Percentiles rank a stretch among this genome's conserved stretches.
These are phyloP conservation scores for Folsomia manolachei DNA, from an alignment of 2,888 invertebrate genomes.

Conservation along the genomic window DNA sequence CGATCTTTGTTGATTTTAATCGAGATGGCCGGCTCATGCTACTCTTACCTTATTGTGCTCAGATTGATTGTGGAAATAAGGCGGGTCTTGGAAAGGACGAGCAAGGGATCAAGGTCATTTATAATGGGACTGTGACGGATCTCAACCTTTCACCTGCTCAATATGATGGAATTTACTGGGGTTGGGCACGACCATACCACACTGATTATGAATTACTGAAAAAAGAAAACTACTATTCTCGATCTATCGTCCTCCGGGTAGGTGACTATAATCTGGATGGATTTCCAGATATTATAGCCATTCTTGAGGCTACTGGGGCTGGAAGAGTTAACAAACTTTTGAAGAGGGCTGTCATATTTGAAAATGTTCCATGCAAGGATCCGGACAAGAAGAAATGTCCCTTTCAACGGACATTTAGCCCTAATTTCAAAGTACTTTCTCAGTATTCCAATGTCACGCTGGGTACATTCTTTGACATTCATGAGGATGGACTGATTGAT, in stretches of 20 bases:
- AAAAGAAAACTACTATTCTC: conserved; percentile 58
- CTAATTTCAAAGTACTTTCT: conserved; percentile 72
- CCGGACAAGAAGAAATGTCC: conserved; percentile 58
- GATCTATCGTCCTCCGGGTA: conserved; percentile 75
- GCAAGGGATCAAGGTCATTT: conserved; percentile 19
- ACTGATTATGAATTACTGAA: conserved; percentile 50
- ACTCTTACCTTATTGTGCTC: conserved; percentile 77
- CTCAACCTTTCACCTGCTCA: conserved; percentile 11
- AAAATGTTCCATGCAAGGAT: conserved; percentile 70
- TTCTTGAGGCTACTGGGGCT: conserved; percentile 53
- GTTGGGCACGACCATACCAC: conserved; percentile 61
- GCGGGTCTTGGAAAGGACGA: conserved; percentile 60
- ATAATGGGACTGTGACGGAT: conserved; percentile 15
- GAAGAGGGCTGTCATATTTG: conserved; percentile 67
- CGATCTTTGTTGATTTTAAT: conserved; percentile 82
- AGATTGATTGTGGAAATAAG: conserved; percentile 60
- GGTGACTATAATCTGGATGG: conserved; percentile 97
- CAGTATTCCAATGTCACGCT: conserved; percentile 71
- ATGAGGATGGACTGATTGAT: conserved; percentile 89
- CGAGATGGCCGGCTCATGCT: conserved; percentile 76
- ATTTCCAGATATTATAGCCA: conserved; percentile 84
- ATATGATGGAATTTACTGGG: conserved; percentile 61
- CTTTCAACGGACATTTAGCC: conserved; percentile 71
- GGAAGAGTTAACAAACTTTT: conserved; percentile 45
- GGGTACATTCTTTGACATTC: conserved; percentile 89